Percentiles rank a stretch among this genome's conserved stretches.
Conservation (phyloP, 1,140 invertebrate species). For the Trichonephila clavata region DNA sequence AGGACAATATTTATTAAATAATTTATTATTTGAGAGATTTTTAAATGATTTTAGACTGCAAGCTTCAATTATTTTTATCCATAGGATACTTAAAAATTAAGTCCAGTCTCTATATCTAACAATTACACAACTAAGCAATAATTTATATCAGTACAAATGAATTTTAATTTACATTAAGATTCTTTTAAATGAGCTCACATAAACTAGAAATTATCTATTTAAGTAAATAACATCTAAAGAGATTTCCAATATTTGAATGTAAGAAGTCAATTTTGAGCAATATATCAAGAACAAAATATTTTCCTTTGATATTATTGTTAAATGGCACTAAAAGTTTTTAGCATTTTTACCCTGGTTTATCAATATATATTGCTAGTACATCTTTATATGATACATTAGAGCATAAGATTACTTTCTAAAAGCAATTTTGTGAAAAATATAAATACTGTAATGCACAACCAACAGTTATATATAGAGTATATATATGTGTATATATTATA, state of each 20-base stretch:
- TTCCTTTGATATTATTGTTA: neutral
- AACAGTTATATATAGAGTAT: slow-evolving; percentile 56
- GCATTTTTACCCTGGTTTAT: slow-evolving; percentile 9
- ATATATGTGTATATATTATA: slow-evolving; percentile 40
- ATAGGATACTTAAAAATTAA: neutral
- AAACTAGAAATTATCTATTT: neutral
- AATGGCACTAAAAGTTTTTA: neutral
- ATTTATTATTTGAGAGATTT: no score
- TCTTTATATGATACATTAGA: slow-evolving; percentile 5
- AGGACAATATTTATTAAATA: no score
- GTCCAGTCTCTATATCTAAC: slow-evolving; percentile 5
- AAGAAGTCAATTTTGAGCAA: neutral
- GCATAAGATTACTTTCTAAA: slow-evolving; percentile 3
- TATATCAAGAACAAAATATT: neutral
- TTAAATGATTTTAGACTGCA: no score
- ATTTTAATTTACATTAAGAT: neutral
- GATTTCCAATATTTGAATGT: neutral
- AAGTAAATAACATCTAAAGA: neutral
- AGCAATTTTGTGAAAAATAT: slow-evolving; percentile 59
- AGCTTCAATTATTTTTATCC: neutral
- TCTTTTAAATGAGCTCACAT: neutral
- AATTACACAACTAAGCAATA: neutral
- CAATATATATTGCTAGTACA: neutral
- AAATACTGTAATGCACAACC: slow-evolving; percentile 49
- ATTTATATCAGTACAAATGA: neutral